Percentiles rank a stretch among this genome's conserved stretches.
These are phyloP conservation scores for Phanerotoma sp. DNA, from an alignment of 2,888 invertebrate species.

Conservation along the genomic window DNA sequence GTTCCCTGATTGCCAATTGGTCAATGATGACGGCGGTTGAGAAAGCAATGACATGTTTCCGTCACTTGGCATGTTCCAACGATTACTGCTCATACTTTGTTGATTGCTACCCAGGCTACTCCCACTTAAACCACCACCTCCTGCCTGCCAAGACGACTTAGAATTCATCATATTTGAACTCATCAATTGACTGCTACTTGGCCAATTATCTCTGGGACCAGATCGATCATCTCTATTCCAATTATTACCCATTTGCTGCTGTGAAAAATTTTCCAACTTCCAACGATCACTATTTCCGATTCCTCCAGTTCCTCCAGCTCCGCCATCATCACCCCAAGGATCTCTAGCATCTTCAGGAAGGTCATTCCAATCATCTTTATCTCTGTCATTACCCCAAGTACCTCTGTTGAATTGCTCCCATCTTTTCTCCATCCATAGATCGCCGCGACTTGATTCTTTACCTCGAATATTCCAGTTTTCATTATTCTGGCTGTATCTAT, in stretches of 20 bases:
- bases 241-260: too few relatives aligned
- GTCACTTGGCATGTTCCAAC: constrained; percentile 25
- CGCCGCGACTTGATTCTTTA: constrained; percentile 38
- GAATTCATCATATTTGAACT: constrained; percentile 22
- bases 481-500: constrained; percentile 13
- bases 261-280: background rate
- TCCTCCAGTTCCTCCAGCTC: background rate
- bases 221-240: too few relatives aligned
- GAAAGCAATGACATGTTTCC: constrained; percentile 24
- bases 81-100: constrained; percentile 22
- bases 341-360: constrained; percentile 54
- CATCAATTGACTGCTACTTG: constrained; percentile 32
- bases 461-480: constrained; percentile 46
- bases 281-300: constrained; percentile 35
- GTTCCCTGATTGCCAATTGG: constrained; percentile 37
- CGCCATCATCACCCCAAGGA: constrained; percentile 54
- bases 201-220: constrained; percentile 37
- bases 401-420: constrained; percentile 37
- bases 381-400: constrained; percentile 17
- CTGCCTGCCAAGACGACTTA: constrained; percentile 31
- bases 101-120: constrained; percentile 19
- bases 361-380: constrained; percentile 51
- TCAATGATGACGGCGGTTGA: constrained; percentile 37
- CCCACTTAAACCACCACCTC: too few relatives aligned
- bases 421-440: constrained; percentile 39